Evolutionary conservation across 2,888 invertebrate species (phyloP).

Genomic region (Epinotia demarniana): DNA sequence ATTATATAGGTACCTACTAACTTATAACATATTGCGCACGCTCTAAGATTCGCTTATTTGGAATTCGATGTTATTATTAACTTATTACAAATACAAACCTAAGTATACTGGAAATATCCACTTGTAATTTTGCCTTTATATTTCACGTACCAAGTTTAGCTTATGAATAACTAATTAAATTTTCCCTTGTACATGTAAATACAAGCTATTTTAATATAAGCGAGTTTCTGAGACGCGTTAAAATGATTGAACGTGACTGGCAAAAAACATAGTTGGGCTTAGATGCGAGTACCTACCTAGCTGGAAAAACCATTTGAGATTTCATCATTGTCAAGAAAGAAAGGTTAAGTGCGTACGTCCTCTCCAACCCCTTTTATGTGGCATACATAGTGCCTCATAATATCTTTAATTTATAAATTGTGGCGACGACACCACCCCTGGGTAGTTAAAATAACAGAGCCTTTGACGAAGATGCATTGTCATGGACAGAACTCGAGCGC

Average conservation of each 20-base stretch:
- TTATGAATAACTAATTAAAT: no score
- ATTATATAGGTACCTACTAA: not conserved
- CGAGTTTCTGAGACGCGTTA: not conserved
- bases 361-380: slow-evolving; percentile 1
- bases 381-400: slow-evolving; percentile 18
- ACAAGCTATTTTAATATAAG: not conserved
- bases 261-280: not conserved
- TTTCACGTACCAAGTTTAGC: no score
- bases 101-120: no score
- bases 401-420: slow-evolving; percentile 36
- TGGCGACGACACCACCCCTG: slow-evolving; percentile 37
- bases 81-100: no score
- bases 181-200: not conserved
- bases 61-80: not conserved
- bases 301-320: not conserved
- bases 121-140: not conserved
- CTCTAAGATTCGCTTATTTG: not conserved
- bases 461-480: slow-evolving; percentile 71
- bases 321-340: not conserved
- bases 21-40: not conserved
- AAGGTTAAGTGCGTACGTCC: not conserved
- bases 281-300: not conserved
- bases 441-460: slow-evolving; percentile 62
- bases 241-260: not conserved
- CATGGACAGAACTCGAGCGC: slow-evolving; percentile 71